Base-by-base conservation (phyloP, 1,140 invertebrate species). In the Nasonia longicornis region DNA sequence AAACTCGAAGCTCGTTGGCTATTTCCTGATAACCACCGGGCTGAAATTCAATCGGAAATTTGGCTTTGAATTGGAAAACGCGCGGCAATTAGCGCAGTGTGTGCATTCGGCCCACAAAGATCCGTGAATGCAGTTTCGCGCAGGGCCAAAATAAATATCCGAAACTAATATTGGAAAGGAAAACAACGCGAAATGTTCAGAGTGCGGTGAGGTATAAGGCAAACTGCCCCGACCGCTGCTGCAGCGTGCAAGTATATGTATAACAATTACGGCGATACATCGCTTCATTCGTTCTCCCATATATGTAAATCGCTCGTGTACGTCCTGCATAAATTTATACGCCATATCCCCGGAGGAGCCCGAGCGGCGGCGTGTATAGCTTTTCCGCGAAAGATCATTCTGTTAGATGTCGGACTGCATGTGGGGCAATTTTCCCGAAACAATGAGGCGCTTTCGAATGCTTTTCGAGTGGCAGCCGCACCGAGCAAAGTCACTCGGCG, bases 311-410 rank as follows among this genome's bases (percentile, higher is more conserved):
- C 20, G 42, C 38, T 72, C 7, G 22, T 52, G 45, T 73, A 73
- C 52, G n/a, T 64, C 8, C 16, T 11, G 29, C 63, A 75, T 64
- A 75, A 75, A 75, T 75, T 35, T 64, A 64, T 64, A 38, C 31
- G 16, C 10, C 29, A 38, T 52, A 76, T 76, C 31, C 45, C 73
- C 58, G 22, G 45, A 58, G 72, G 22, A 74, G 29, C 38, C 52
- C 26, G 64, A 64, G 63, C 16, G 63, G 29, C 48, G n/a, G 10
- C 29, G 14, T 12, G 6, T 12, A 45, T 45, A 48, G 45, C 45
- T 48, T 52, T 75, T 38, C 22, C 26, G 52, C 29, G 31, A 64
- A 75, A 35, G 31, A 63, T 64, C 63, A 75, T 64, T 75, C 2
- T 35, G 20, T 2, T 3, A 10, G 31, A 74, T 74, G 45, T 74